These are phyloP conservation scores for Tetranychus cinnabarinus DNA, from an alignment of 1,140 invertebrate genomes.

Conservation along the genomic window DNA sequence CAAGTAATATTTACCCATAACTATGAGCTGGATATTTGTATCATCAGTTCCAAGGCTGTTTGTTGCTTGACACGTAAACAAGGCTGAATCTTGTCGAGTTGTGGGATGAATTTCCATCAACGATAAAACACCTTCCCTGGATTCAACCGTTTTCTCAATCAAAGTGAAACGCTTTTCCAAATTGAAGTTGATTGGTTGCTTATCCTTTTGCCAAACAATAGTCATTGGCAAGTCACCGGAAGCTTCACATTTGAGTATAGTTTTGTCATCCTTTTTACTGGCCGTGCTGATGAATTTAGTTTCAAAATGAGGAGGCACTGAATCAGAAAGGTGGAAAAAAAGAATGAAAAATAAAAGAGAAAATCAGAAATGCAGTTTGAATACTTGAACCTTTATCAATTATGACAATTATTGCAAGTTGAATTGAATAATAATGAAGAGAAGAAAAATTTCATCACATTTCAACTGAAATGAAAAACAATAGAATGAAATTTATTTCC, in stretches of 20 bases:
- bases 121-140: slow-evolving; percentile 5
- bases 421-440: no score
- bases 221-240: slow-evolving; percentile 22
- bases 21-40: slow-evolving; percentile 22
- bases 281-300: slow-evolving; percentile 14
- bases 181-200: slow-evolving; percentile 11
- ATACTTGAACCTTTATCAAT: neutral
- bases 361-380: neutral
- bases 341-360: neutral
- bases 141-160: neutral
- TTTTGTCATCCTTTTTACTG: slow-evolving; percentile 17
- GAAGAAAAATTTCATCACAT: no score
- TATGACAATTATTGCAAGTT: no score
- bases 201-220: slow-evolving; percentile 21
- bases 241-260: slow-evolving; percentile 22
- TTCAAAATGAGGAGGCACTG: slow-evolving; percentile 16
- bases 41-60: slow-evolving; percentile 23
- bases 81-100: slow-evolving; percentile 20
- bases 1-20: slow-evolving; percentile 21
- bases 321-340: neutral
- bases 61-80: slow-evolving; percentile 22
- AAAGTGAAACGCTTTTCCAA: slow-evolving; percentile 5
- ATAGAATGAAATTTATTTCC: no score
- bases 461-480: no score
- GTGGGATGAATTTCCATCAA: slow-evolving; percentile 19